A percentile compares a stretch with the other conserved stretches of the same genome.
Evolutionary conservation across 2,113 vertebrate genomes (phyloP).

Genomic region (Spheniscus mendiculus): DNA sequence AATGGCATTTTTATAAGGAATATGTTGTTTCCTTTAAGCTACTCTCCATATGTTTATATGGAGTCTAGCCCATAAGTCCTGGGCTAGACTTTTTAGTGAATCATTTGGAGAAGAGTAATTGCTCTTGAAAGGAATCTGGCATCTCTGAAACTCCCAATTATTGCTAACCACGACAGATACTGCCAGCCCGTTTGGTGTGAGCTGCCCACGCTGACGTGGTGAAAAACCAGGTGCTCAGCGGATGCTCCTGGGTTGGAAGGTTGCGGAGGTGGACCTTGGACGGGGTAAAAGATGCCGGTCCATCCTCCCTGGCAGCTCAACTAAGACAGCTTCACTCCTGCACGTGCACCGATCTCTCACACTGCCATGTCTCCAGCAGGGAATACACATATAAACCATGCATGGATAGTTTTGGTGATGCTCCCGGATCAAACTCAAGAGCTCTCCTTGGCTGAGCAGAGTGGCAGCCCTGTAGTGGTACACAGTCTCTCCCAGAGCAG

Average conservation of each 20-base stretch:
- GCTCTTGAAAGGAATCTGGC: neutral
- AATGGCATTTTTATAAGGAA: neutral
- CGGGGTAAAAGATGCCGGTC: neutral
- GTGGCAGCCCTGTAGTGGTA: neutral
- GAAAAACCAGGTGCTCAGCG: neutral
- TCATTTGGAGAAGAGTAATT: neutral
- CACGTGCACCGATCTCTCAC: neutral
- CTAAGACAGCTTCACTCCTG: rapidly evolving
- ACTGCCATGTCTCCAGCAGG: neutral
- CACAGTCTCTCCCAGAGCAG: neutral
- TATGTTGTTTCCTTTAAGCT: neutral
- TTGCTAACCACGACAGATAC: neutral
- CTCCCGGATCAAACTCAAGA: neutral
- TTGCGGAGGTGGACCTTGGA: neutral
- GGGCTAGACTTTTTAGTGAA: neutral
- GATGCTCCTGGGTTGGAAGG: neutral
- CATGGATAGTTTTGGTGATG: neutral
- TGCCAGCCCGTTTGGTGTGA: neutral
- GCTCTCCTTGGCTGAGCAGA: neutral
- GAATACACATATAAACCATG: rapidly evolving
- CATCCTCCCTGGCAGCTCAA: neutral
- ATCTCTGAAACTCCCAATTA: neutral
- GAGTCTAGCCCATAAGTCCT: neutral
- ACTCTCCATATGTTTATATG: neutral
- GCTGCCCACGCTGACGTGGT: neutral